A percentile compares a stretch with the other conserved stretches of the same genome.
Evolutionary conservation across 2,888 invertebrate species (phyloP).

Genomic region (Laothoe populi): DNA sequence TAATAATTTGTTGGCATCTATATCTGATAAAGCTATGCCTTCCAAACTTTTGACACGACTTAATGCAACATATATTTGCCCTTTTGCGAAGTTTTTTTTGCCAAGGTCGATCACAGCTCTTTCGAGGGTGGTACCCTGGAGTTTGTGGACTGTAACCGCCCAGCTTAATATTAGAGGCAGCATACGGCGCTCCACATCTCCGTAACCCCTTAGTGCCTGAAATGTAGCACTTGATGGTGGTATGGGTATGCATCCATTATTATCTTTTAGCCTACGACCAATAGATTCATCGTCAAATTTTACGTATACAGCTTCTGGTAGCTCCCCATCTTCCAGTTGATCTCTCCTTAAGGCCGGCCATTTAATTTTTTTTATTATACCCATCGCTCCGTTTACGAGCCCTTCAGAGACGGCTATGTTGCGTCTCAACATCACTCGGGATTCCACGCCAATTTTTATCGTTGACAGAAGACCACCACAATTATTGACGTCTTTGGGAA

Average conservation of each 20-base stretch:
- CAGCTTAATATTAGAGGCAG: constrained; percentile 46
- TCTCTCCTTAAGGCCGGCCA: constrained; percentile 35
- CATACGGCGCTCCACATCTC: no score
- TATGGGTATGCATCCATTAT: constrained; percentile 25
- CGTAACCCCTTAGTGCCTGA: constrained; percentile 39
- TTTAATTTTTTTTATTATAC: constrained; percentile 12
- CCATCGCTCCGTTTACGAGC: no score
- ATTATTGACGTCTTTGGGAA: background rate
- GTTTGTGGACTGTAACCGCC: constrained; percentile 45
- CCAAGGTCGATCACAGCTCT: constrained; percentile 44
- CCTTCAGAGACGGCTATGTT: background rate
- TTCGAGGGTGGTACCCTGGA: constrained; percentile 43
- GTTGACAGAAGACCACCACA: background rate
- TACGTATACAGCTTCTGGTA: constrained; percentile 25
- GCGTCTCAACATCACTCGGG: background rate
- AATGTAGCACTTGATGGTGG: no score
- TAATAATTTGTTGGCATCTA: constrained; percentile 18
- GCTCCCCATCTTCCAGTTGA: constrained; percentile 24
- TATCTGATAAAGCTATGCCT: constrained; percentile 5
- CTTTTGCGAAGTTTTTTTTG: constrained; percentile 14
- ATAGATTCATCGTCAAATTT: constrained; percentile 30
- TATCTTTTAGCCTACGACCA: constrained; percentile 23
- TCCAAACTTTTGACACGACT: background rate
- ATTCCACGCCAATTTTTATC: background rate
- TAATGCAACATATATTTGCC: background rate